A percentile compares a stretch with the other conserved stretches of the same genome.
Evolutionary conservation across 2,113 vertebrate species (phyloP).

Genomic region (Charadrius vociferus): DNA sequence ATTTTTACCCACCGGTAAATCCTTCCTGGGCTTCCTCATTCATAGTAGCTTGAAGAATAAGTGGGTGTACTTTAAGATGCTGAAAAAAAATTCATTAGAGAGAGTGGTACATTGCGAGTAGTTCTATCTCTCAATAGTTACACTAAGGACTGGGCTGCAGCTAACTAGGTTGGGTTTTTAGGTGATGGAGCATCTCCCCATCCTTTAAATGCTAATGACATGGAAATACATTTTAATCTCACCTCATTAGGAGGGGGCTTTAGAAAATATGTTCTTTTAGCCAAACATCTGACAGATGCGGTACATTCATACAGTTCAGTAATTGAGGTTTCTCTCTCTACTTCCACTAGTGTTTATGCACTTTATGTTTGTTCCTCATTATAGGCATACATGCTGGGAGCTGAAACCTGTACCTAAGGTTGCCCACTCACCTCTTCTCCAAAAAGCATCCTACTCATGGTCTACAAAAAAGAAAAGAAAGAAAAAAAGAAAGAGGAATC

Average conservation of each 20-base stretch:
- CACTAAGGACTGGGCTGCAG: background rate
- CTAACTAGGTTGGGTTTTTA: background rate
- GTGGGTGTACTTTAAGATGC: background rate
- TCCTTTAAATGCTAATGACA: background rate
- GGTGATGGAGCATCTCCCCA: background rate
- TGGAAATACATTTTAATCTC: background rate
- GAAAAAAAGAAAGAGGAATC: rapidly evolving
- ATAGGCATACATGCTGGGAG: background rate
- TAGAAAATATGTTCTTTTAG: background rate
- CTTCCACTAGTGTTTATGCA: background rate
- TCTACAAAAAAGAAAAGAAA: background rate
- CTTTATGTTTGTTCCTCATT: background rate
- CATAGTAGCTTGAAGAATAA: background rate
- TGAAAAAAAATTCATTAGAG: background rate
- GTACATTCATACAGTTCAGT: background rate
- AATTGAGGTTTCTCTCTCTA: background rate
- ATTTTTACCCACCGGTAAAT: background rate
- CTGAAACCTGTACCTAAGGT: background rate
- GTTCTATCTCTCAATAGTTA: background rate
- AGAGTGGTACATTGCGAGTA: rapidly evolving
- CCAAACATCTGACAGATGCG: background rate
- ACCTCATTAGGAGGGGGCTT: background rate
- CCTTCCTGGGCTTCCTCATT: background rate
- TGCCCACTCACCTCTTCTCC: background rate
- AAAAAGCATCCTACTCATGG: background rate